Percentiles rank a stretch among this genome's conserved stretches.
phyloP scores from a whole-genome alignment of 2,797 vertebrate genomes.

The Falco berigora region DNA sequence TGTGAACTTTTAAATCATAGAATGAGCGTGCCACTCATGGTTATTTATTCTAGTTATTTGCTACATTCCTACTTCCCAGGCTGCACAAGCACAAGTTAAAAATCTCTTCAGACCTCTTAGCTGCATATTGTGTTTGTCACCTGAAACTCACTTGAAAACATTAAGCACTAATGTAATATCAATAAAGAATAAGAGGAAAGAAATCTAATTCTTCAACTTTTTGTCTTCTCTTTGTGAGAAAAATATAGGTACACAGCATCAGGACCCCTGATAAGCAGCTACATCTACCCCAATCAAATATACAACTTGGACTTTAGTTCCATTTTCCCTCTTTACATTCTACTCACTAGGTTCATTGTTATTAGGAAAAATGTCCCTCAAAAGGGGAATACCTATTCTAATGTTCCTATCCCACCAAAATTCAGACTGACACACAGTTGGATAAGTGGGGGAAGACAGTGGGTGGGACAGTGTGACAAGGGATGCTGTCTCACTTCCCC shows the following conservation, averaged over 20 bases:
- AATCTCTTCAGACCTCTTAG: background rate
- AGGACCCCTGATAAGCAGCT: background rate
- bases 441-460: background rate
- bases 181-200: background rate
- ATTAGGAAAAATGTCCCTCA: background rate
- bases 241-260: background rate
- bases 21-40: rapidly evolving
- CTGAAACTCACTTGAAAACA: background rate
- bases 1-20: background rate
- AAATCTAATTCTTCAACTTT: background rate
- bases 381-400: background rate
- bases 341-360: background rate
- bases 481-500: background rate
- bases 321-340: background rate
- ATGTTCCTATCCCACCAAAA: background rate
- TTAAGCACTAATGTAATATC: background rate
- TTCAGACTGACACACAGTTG: background rate
- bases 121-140: background rate
- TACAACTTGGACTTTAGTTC: background rate
- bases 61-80: background rate
- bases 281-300: background rate
- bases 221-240: background rate
- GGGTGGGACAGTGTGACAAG: background rate
- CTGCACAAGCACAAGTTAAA: background rate
- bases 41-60: background rate